phyloP scores from a whole-genome alignment of 2,797 vertebrate genomes.

The Mallotus villosus region DNA sequence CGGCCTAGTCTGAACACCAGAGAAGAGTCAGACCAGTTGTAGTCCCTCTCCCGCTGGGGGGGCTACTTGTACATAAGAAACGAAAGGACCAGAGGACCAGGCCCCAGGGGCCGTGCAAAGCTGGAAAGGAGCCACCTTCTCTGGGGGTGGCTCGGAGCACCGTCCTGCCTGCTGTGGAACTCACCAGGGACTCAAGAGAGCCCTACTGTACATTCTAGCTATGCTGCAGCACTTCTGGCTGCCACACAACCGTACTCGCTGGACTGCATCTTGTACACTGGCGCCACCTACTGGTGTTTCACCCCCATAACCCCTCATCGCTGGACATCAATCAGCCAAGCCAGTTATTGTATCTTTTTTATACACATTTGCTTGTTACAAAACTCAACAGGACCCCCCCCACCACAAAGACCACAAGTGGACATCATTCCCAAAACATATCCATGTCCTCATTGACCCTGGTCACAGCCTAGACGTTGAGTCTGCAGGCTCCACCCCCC shows the following conservation, averaged over 20 bases:
- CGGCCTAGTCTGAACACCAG: constrained; percentile 32
- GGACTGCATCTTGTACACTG: constrained; percentile 36
- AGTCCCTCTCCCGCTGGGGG: constrained; percentile 21
- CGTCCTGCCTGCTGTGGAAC: constrained; percentile 29
- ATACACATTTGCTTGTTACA: background rate
- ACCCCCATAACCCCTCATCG: constrained; percentile 28
- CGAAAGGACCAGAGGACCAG: constrained; percentile 32
- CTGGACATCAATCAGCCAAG: background rate
- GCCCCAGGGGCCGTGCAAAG: constrained; percentile 30
- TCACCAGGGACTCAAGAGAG: constrained; percentile 25
- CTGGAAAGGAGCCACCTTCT: constrained; percentile 9
- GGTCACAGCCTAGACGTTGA: too few species aligned
- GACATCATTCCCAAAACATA: too few species aligned
- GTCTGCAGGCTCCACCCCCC: too few species aligned
- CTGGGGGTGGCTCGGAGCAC: constrained; percentile 23
- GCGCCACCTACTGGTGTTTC: constrained; percentile 58
- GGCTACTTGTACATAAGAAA: constrained; percentile 31
- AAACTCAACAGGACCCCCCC: too few species aligned
- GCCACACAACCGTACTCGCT: constrained; percentile 7
- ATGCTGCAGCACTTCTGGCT: background rate
- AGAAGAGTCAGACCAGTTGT: constrained; percentile 61
- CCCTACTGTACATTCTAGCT: constrained; percentile 25
- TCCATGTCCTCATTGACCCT: too few species aligned
- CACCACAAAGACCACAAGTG: too few species aligned
- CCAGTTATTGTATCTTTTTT: background rate